A percentile compares a stretch with the other conserved stretches of the same genome.
Conservation (phyloP, 2,888 invertebrate species). For the Alloscopus bannaensis region DNA sequence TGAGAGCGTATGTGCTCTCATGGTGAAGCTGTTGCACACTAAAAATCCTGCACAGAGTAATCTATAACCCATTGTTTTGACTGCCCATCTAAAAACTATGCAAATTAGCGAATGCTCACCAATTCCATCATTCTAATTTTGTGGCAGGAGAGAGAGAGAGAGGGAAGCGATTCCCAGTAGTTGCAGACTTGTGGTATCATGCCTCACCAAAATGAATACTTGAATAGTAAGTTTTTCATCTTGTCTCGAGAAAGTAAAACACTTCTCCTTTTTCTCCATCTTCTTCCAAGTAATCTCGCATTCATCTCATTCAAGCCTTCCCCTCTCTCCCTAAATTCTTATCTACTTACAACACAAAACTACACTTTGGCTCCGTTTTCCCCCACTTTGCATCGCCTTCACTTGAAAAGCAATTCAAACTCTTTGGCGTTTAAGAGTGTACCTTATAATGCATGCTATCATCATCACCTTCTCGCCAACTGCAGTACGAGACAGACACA, state of each 20-base stretch:
- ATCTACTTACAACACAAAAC: neutral
- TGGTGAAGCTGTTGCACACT: no score
- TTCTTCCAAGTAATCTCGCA: neutral
- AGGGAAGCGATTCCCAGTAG: neutral
- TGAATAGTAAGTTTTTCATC: neutral
- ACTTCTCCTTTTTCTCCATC: neutral
- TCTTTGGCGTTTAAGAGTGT: neutral
- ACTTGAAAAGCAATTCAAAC: constrained; percentile 7
- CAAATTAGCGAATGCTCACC: constrained; percentile 58
- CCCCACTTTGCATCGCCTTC: neutral
- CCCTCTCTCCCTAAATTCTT: neutral
- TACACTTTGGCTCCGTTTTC: neutral
- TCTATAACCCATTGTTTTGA: constrained; percentile 66
- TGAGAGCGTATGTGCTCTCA: no score
- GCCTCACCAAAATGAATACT: neutral
- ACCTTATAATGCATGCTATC: constrained; percentile 18
- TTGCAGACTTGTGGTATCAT: neutral
- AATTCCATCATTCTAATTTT: constrained; percentile 60
- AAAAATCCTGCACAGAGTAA: constrained; percentile 27
- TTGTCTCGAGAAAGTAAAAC: constrained; percentile 1
- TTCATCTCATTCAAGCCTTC: constrained; percentile 4
- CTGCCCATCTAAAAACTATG: constrained; percentile 63
- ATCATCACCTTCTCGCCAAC: constrained; percentile 16
- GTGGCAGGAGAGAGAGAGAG: neutral
- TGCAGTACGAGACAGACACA: neutral